Conservation (phyloP, 2,797 vertebrate species). For the Phyllotis vaccarum region DNA sequence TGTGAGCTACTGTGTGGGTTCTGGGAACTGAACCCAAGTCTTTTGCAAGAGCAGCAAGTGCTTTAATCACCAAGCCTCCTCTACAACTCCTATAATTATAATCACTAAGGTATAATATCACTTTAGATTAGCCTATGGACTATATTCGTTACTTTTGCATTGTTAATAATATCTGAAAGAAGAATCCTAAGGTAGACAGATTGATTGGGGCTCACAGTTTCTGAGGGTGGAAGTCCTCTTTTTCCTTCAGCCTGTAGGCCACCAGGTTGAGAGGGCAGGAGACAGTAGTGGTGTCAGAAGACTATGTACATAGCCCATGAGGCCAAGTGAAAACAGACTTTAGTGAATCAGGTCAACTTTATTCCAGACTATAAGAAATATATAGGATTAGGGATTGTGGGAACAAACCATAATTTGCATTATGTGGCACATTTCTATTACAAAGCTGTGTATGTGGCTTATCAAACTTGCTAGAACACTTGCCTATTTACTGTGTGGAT, state of each 20-base stretch:
- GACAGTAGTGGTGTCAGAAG: not conserved
- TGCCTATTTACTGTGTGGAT: not conserved
- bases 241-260: not conserved
- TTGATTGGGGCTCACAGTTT: not conserved
- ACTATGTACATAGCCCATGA: not conserved
- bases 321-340: not conserved
- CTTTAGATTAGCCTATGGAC: not conserved
- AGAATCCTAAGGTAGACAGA: not conserved
- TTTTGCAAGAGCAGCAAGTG: not conserved
- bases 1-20: not conserved
- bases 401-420: not conserved
- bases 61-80: not conserved
- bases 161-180: not conserved
- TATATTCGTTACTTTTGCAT: not conserved
- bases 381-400: not conserved
- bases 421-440: not conserved
- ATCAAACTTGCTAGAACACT: not conserved
- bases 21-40: not conserved
- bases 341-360: not conserved
- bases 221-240: not conserved
- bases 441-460: not conserved
- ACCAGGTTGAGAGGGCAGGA: not conserved
- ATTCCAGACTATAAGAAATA: not conserved
- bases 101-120: not conserved
- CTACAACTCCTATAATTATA: not conserved